Conservation (phyloP, 1,140 invertebrate genomes). For the Ceratina calcarata region DNA sequence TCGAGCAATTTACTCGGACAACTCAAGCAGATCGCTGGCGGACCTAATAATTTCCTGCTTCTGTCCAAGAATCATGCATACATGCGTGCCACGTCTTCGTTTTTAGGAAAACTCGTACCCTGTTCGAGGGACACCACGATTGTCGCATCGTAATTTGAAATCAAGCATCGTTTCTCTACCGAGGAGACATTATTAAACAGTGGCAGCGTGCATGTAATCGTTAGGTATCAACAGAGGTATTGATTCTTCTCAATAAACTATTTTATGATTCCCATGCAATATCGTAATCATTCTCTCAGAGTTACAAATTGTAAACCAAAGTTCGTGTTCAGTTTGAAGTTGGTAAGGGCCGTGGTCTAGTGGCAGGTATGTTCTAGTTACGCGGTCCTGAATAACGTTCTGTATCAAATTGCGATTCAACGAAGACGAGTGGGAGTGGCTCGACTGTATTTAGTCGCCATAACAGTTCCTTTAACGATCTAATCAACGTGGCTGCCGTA, state of each 20-base stretch:
- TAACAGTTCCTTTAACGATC: slow-evolving; percentile 53
- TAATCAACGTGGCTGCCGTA: slow-evolving; percentile 43
- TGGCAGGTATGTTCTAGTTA: background rate
- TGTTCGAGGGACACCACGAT: background rate
- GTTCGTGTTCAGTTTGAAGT: no score
- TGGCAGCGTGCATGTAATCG: no score
- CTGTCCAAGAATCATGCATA: slow-evolving; percentile 39
- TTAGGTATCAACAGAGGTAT: no score
- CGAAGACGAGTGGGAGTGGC: slow-evolving; percentile 1
- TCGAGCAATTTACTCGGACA: slow-evolving; percentile 40
- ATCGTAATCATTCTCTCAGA: no score
- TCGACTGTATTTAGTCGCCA: slow-evolving; percentile 22
- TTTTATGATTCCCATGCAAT: no score
- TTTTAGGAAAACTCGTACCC: slow-evolving; percentile 37
- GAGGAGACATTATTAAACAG: no score
- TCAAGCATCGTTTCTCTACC: no score
- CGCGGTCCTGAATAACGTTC: background rate
- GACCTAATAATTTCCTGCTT: slow-evolving; percentile 52
- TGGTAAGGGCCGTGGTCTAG: background rate
- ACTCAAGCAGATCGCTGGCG: slow-evolving; percentile 35
- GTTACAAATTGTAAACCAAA: no score
- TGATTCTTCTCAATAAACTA: no score
- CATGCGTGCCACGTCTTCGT: slow-evolving; percentile 11
- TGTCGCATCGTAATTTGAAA: no score
- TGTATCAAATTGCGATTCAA: slow-evolving; percentile 26